Conservation (phyloP, 1,140 invertebrate genomes). For the Rhopalosiphum maidis region DNA sequence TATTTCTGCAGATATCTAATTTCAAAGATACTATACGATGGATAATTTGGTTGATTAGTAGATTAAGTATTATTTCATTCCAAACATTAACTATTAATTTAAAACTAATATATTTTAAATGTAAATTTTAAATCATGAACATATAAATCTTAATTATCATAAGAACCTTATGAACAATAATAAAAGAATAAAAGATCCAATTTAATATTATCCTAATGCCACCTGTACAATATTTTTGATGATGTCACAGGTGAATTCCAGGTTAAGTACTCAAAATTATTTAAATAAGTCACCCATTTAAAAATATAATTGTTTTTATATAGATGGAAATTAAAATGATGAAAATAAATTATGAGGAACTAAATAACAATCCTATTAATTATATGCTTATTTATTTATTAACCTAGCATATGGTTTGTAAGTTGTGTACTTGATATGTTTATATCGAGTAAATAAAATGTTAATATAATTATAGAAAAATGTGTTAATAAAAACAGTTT, state of each 20-base stretch:
- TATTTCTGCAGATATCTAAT: neutral
- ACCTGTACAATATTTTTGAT: slow-evolving; percentile 38
- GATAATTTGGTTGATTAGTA: neutral
- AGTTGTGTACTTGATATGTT: neutral
- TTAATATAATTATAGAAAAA: neutral
- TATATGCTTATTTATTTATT: neutral
- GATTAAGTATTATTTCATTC: neutral
- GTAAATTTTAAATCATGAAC: neutral
- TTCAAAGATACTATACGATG: too few species aligned
- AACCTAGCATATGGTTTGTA: neutral
- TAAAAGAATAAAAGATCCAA: neutral
- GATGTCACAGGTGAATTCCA: neutral
- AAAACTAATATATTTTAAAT: neutral
- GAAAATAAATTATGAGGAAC: neutral
- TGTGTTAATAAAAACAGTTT: neutral
- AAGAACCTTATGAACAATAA: neutral
- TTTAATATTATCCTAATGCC: neutral
- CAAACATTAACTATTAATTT: neutral
- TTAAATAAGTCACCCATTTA: neutral
- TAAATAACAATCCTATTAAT: neutral
- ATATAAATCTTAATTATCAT: neutral
- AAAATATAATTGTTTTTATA: neutral
- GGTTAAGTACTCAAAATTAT: neutral
- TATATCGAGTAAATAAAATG: neutral
- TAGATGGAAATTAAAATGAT: neutral